Conservation (phyloP, 1,140 invertebrate species). For the Drosophila dunni region DNA sequence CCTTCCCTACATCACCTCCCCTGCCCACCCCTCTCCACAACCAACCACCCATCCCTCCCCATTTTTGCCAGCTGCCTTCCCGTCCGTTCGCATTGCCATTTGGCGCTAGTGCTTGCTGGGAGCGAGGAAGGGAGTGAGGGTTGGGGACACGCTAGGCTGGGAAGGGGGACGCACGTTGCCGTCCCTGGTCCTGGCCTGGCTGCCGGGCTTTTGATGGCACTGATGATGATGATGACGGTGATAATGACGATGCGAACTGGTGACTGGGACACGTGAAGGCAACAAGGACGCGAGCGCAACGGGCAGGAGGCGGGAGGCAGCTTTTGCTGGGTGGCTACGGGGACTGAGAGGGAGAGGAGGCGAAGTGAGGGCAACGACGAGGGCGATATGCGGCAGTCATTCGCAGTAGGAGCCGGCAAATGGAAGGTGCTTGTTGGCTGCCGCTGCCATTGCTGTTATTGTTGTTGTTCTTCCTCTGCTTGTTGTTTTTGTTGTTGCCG, state of each 20-base stretch:
- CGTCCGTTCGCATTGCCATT: slow-evolving; percentile 42
- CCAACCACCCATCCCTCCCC: not conserved
- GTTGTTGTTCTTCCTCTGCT: slow-evolving; percentile 8
- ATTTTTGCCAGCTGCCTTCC: slow-evolving; percentile 4
- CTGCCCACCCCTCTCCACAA: not conserved
- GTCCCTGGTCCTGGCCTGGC: slow-evolving; percentile 41
- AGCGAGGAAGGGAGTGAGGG: not conserved
- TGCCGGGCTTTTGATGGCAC: slow-evolving; percentile 57
- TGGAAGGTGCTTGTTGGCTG: slow-evolving; percentile 54
- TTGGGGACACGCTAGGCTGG: not conserved
- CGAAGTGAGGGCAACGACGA: not conserved
- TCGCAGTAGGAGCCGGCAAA: slow-evolving; percentile 47
- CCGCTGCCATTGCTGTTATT: slow-evolving; percentile 35
- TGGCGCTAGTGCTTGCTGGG: slow-evolving; percentile 29
- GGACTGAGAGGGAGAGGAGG: not conserved
- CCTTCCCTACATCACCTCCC: not conserved
- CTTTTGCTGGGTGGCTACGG: not conserved
- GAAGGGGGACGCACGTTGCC: slow-evolving; percentile 25
- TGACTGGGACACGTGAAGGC: slow-evolving; percentile 26
- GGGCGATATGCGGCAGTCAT: slow-evolving; percentile 21
- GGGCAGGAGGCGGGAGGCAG: not conserved
- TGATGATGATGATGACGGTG: slow-evolving; percentile 40
- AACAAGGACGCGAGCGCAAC: slow-evolving; percentile 39
- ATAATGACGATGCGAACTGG: slow-evolving; percentile 32
- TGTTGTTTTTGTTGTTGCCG: slow-evolving; percentile 22